Base-by-base conservation (phyloP, 2,888 invertebrate genomes). In the Noctua fimbriata region DNA sequence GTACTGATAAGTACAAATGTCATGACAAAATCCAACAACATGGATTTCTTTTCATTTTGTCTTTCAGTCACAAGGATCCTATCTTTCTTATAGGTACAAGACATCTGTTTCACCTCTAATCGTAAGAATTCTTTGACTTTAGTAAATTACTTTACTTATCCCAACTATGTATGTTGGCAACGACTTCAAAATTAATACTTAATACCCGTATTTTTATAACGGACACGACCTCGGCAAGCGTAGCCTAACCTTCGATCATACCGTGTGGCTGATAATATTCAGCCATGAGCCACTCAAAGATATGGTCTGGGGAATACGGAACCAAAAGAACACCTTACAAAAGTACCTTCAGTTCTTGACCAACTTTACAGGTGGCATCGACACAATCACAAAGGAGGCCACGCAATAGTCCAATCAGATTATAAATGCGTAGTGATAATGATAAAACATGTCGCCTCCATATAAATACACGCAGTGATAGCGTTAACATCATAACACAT, bases 391-490 rank as follows among this genome's bases (percentile, higher is more conserved):
- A 73, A 85, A 87, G 78, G 44, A 77, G 89, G 82, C 77, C 73
- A 87, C 32, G 41, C 36, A 70, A 72, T 82, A 14, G 36, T 73
- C 47, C 66, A 81, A 80, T 85, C 87, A 18, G 67, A 79, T 76
- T 85, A 72, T 73, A 69, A 75, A 77, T 73, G 49, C 47, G 77
- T 60, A 47, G 58, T 72, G 63, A 78, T 75, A 88, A 72, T 72
- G 88, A 88, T 88, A 87, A 81, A 73, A 80, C 36, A 73, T 74
- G 52, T 69, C 60, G 55, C 69, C 52, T 72, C 21, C 49, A 69
- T 89, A 88, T 88, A 88, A 87, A 88, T 81, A 88, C 76, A n/a
- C 52, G 79, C 4, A 55, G 41, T 49, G 60, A 10, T 21, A 24
- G 41, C 0, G 2, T 47, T 63, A 73, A 66, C 9, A 69, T 78